Evolutionary conservation across 2,797 vertebrate species (phyloP), one percentile per base, ranked within the genome.

Genomic region (Urosaurus nigricauda): DNA sequence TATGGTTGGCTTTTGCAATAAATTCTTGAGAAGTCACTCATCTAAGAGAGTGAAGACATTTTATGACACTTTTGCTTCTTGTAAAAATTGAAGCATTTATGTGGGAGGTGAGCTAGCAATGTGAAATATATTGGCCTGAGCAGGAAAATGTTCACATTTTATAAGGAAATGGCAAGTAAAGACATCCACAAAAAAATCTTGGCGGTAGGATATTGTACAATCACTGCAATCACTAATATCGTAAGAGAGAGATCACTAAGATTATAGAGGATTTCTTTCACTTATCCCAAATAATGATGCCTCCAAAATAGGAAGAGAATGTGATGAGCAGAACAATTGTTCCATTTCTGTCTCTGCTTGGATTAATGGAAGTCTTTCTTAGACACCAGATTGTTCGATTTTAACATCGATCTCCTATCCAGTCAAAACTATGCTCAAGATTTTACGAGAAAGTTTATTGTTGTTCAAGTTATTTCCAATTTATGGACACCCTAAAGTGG

Each of bases 1-100:
- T 29, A n/a, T 51, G 29, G 29, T 40, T 35, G 12, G 4, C 17
- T 83, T n/a, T 19, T 70, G 82, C 40, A 51, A 43, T 65, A 43
- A 65, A 40, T 0, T 16, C 17, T 78, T 92, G 91, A 85, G 63
- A 73, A 79, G 32, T 4, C 79, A 74, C 79, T 83, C 24, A 71
- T 71, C 65, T 83, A 17, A 81, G 35, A 2, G 13, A 26, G 24
- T 13, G 21, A 81, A 13, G 1, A 26, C 58, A 9, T 13, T 60
- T 60, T 40, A 63, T n/a, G 17, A 9, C 35, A 43, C 9, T 17
- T 17, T 12, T 65, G 37, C 80, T 43, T 26, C 60, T 4, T 14
- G 16, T 68, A 65, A 83, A 82, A 83, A 65, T 58, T 43, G 26
- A 6, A 16, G 14, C 9, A 17, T 43, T 37, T 37, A 63, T 63